Evolutionary conservation across 2,113 vertebrate genomes (phyloP).

Genomic region (Pimephales promelas): DNA sequence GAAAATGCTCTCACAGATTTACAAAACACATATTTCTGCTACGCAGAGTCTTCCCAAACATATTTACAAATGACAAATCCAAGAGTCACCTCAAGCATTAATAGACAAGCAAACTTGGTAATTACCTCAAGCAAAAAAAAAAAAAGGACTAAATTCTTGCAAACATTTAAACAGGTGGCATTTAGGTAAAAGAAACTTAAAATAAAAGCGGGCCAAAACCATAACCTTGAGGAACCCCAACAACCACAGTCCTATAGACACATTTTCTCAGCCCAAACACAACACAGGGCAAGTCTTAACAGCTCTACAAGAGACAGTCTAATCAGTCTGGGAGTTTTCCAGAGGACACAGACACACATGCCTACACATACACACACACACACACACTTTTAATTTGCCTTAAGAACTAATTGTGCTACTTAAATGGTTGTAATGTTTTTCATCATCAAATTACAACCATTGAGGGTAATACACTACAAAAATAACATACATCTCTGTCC

Average conservation of each 20-base stretch:
- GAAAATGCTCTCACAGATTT: background rate
- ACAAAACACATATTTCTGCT: background rate
- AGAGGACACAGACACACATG: slow-evolving; percentile 40
- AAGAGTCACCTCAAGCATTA: background rate
- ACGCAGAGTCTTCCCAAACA: background rate
- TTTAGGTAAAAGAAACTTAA: background rate
- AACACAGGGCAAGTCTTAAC: slow-evolving; percentile 40
- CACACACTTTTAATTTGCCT: background rate
- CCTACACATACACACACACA: slow-evolving; percentile 15
- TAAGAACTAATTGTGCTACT: background rate
- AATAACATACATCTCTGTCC: background rate
- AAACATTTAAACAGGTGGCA: slow-evolving; percentile 26
- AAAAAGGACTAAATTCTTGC: background rate
- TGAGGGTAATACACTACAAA: background rate
- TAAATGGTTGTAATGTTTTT: slow-evolving; percentile 4
- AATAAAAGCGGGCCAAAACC: slow-evolving; percentile 6
- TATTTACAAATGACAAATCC: background rate
- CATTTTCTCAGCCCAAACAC: slow-evolving; percentile 16
- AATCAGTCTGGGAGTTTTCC: slow-evolving; percentile 44
- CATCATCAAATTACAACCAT: background rate
- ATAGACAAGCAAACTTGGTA: background rate
- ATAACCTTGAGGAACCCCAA: slow-evolving; percentile 21
- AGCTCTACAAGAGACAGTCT: slow-evolving; percentile 31
- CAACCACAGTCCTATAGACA: slow-evolving; percentile 18
- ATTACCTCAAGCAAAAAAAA: background rate